Evolutionary conservation across 2,797 vertebrate species (phyloP).

Genomic region (Manis pentadactyla): DNA sequence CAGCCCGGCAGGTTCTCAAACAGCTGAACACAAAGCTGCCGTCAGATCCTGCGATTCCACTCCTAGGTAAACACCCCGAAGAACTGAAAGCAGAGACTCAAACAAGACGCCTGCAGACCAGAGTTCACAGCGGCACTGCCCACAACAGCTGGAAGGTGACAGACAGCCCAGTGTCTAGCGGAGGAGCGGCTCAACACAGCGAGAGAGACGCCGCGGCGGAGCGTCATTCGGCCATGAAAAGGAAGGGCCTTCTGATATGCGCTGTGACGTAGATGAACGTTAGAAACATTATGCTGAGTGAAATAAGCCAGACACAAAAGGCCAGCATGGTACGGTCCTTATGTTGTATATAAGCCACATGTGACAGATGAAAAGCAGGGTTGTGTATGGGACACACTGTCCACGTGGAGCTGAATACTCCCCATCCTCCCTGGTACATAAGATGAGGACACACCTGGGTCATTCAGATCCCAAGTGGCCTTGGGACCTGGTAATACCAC

Average conservation of each 20-base stretch:
- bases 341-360: background rate
- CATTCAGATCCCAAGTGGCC: background rate
- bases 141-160: background rate
- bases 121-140: background rate
- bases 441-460: background rate
- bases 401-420: background rate
- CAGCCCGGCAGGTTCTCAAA: background rate
- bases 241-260: background rate
- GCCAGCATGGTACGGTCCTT: background rate
- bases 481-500: background rate
- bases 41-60: background rate
- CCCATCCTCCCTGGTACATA: background rate
- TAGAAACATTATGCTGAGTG: background rate
- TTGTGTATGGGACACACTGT: background rate
- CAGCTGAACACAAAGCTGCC: background rate
- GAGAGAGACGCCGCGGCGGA: background rate
- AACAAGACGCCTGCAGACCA: background rate
- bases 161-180: background rate
- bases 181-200: background rate
- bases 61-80: background rate
- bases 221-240: background rate
- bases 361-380: background rate
- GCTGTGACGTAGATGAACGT: background rate
- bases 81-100: background rate
- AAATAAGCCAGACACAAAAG: background rate